Percentiles rank a stretch among this genome's conserved stretches.
These are phyloP conservation scores for Drosophila teissieri DNA, from an alignment of 1,140 invertebrate genomes.

Conservation along the genomic window DNA sequence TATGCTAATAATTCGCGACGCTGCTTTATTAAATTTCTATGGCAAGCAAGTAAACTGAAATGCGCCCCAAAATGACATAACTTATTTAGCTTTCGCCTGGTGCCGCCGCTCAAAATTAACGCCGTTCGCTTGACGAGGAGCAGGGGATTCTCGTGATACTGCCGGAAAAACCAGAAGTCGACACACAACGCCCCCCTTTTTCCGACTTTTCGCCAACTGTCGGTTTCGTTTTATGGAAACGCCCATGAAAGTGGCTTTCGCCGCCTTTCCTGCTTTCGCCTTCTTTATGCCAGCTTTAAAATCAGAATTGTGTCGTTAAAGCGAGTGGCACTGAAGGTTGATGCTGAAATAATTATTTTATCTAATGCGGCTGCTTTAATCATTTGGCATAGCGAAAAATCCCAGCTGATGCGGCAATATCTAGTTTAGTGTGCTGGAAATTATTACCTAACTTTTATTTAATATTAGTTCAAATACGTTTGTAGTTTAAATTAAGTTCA, in stretches of 20 bases:
- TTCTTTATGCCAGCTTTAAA: slow-evolving; percentile 67
- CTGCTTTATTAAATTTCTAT: slow-evolving; percentile 80
- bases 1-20: slow-evolving; percentile 77
- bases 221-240: slow-evolving; percentile 51
- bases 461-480: neutral
- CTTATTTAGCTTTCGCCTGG: slow-evolving; percentile 70
- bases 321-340: slow-evolving; percentile 44
- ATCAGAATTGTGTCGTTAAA: slow-evolving; percentile 61
- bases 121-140: slow-evolving; percentile 12
- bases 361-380: slow-evolving; percentile 33
- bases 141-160: slow-evolving; percentile 2
- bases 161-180: slow-evolving; percentile 30
- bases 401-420: slow-evolving; percentile 7
- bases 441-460: neutral
- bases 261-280: slow-evolving; percentile 13
- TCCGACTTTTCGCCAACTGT: slow-evolving; percentile 6
- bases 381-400: slow-evolving; percentile 4
- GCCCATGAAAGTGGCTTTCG: slow-evolving; percentile 39
- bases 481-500: neutral
- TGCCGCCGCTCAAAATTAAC: slow-evolving; percentile 63
- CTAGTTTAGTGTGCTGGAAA: slow-evolving; percentile 14
- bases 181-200: slow-evolving; percentile 11
- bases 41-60: slow-evolving; percentile 68
- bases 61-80: slow-evolving; percentile 70
- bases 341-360: slow-evolving; percentile 65